phyloP scores from a whole-genome alignment of 2,888 invertebrate genomes.

The Poecilus cupreus region DNA sequence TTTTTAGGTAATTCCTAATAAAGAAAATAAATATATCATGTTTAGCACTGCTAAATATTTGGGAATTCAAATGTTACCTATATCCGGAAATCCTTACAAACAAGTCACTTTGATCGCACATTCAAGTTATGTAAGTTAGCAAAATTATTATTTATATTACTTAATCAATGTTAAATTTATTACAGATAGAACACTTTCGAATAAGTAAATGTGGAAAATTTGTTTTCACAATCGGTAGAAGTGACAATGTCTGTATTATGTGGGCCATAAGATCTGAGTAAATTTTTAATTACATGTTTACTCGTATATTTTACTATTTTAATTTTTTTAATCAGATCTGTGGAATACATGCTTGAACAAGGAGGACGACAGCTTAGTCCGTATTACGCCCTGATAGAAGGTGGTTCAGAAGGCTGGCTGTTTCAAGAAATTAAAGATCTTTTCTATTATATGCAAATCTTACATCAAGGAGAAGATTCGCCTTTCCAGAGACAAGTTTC shows the following conservation, averaged over 20 bases:
- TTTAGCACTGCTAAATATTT: constrained; percentile 80
- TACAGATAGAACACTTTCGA: constrained; percentile 70
- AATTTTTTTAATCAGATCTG: constrained; percentile 70
- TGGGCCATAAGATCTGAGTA: constrained; percentile 77
- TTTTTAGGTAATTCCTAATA: constrained; percentile 68
- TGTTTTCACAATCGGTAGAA: constrained; percentile 75
- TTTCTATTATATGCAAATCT: constrained; percentile 85
- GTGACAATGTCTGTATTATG: constrained; percentile 75
- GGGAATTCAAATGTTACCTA: constrained; percentile 81
- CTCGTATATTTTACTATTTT: constrained; percentile 20
- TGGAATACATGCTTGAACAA: constrained; percentile 73
- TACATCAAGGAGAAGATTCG: constrained; percentile 82
- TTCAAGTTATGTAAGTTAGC: constrained; percentile 76
- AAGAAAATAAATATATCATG: constrained; percentile 74
- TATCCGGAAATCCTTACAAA: constrained; percentile 85
- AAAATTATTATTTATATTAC: not conserved
- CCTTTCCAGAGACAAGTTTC: constrained; percentile 77
- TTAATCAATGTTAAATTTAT: constrained; percentile 42
- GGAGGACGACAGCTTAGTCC: constrained; percentile 79
- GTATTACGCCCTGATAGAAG: constrained; percentile 82
- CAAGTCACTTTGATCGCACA: constrained; percentile 79
- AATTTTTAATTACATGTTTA: constrained; percentile 60
- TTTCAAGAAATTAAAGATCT: constrained; percentile 83
- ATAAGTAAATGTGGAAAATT: constrained; percentile 73
- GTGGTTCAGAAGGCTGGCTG: constrained; percentile 82